Evolutionary conservation across 2,888 invertebrate species (phyloP).

Genomic region (Trachelus iudaicus): DNA sequence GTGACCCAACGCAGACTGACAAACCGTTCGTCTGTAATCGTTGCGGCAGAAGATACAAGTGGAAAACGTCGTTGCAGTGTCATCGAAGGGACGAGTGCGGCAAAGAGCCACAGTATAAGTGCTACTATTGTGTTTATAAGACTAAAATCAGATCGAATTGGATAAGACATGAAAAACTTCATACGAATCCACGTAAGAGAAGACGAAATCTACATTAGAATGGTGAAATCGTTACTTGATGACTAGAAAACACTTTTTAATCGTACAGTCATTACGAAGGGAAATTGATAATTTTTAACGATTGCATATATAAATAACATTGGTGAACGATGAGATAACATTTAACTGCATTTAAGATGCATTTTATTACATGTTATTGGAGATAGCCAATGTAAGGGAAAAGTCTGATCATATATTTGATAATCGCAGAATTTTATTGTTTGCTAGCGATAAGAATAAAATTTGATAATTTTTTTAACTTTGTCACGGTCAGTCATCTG

Average conservation of each 20-base stretch:
- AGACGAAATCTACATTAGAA: conserved; percentile 2
- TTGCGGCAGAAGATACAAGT: conserved; percentile 45
- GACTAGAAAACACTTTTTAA: not conserved
- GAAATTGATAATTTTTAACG: not conserved
- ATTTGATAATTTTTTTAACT: not conserved
- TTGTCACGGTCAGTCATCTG: not conserved
- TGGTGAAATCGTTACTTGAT: conserved; percentile 5
- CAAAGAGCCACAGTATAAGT: conserved; percentile 50
- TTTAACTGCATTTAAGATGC: not conserved
- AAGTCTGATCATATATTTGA: not conserved
- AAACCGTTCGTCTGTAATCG: conserved; percentile 60
- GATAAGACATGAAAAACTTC: conserved; percentile 42
- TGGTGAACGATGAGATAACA: not conserved
- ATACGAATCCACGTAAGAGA: conserved; percentile 25
- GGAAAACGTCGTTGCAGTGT: conserved; percentile 65
- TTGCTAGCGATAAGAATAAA: not conserved
- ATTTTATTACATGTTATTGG: not conserved
- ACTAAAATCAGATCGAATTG: conserved; percentile 47
- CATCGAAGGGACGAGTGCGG: conserved; percentile 74
- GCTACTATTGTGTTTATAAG: conserved; percentile 49
- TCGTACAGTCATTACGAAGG: not conserved
- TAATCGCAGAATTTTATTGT: not conserved
- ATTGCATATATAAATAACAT: not conserved
- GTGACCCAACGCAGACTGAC: conserved; percentile 8
- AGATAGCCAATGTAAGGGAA: not conserved